Percentiles rank a stretch among this genome's conserved stretches.
Evolutionary conservation across 2,888 invertebrate genomes (phyloP).

Genomic region (Rhingia campestris): DNA sequence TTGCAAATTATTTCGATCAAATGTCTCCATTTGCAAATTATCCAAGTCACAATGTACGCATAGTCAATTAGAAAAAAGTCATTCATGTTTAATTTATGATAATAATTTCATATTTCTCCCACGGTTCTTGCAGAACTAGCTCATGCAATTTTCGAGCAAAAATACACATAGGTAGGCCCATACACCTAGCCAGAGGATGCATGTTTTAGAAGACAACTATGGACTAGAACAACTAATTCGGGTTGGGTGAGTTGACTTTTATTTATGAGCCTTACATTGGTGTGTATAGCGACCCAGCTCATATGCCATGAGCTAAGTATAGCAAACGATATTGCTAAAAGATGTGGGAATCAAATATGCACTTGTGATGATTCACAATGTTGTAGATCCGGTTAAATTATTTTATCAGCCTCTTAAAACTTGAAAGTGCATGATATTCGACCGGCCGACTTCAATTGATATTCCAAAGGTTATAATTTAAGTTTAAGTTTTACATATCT

Average conservation of each 20-base stretch:
- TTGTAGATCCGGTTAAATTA: constrained; percentile 59
- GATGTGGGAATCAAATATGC: constrained; percentile 63
- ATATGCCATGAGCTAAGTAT: constrained; percentile 1
- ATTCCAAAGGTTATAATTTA: not conserved
- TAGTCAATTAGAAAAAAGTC: constrained; percentile 54
- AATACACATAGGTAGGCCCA: constrained; percentile 1
- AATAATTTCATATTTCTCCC: constrained; percentile 65
- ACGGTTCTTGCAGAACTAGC: constrained; percentile 61
- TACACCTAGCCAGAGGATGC: constrained; percentile 18
- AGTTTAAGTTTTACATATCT: no score
- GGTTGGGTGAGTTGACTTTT: constrained; percentile 42
- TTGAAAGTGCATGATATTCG: constrained; percentile 1
- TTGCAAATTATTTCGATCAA: constrained; percentile 29
- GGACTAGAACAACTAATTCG: constrained; percentile 26
- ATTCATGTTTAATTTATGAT: constrained; percentile 62
- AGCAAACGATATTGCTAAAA: constrained; percentile 33
- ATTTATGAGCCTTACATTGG: constrained; percentile 14
- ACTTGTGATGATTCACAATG: constrained; percentile 54
- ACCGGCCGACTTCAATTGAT: not conserved
- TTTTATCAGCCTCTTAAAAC: constrained; percentile 29
- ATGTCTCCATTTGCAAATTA: constrained; percentile 41
- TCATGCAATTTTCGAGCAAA: constrained; percentile 35
- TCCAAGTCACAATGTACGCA: constrained; percentile 16
- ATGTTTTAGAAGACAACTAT: constrained; percentile 25
- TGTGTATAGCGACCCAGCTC: not conserved